These are phyloP conservation scores for Lophius americanus DNA, from an alignment of 2,797 vertebrate species.

Conservation along the genomic window DNA sequence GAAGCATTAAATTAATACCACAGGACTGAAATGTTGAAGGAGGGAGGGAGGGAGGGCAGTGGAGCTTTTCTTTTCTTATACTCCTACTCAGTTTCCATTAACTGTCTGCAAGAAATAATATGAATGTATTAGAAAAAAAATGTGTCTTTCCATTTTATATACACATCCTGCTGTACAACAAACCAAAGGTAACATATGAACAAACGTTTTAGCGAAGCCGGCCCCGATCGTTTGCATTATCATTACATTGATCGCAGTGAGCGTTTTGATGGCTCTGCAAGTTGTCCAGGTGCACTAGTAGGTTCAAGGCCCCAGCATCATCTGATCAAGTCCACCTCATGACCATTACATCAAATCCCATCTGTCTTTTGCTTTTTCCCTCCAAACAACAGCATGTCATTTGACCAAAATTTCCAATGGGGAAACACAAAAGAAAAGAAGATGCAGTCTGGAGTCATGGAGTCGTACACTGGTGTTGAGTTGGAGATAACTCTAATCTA, in stretches of 20 bases:
- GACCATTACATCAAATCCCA: slow-evolving; percentile 32
- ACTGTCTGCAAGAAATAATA: slow-evolving; percentile 36
- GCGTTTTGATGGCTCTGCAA: not conserved
- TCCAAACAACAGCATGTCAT: slow-evolving; percentile 5
- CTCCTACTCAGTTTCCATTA: slow-evolving; percentile 61
- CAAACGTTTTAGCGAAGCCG: not conserved
- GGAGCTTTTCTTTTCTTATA: slow-evolving; percentile 34
- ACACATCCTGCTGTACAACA: not conserved
- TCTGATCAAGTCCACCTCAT: slow-evolving; percentile 44
- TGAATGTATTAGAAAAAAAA: slow-evolving; percentile 39
- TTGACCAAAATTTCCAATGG: slow-evolving; percentile 18
- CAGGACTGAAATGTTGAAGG: slow-evolving; percentile 47
- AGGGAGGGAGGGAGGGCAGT: slow-evolving; percentile 3
- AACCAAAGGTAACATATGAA: not conserved
- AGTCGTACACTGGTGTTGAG: too few species aligned
- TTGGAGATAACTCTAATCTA: not conserved
- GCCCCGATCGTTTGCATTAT: not conserved
- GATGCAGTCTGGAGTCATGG: not conserved
- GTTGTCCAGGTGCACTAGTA: slow-evolving; percentile 32
- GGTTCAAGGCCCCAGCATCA: slow-evolving; percentile 32
- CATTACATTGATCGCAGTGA: slow-evolving; percentile 7
- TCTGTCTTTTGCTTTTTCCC: slow-evolving; percentile 32
- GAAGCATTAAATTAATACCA: slow-evolving; percentile 74
- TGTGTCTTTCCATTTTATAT: slow-evolving; percentile 11
- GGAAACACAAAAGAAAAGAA: slow-evolving; percentile 8